Evolutionary conservation across 2,113 vertebrate species (phyloP).

Genomic region (Channa maculata): DNA sequence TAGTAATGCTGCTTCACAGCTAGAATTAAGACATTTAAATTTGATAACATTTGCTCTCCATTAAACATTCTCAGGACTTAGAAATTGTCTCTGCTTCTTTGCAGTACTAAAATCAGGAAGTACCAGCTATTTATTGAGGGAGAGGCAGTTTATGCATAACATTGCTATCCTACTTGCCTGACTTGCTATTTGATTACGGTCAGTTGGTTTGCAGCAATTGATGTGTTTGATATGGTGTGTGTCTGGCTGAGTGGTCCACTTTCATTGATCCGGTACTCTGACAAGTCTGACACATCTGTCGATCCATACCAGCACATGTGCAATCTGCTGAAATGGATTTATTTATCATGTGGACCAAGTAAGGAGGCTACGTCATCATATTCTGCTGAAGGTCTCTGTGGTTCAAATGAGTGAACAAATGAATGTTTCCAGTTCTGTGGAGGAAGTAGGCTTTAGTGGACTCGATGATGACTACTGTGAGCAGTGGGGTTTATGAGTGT

Average conservation of each 20-base stretch:
- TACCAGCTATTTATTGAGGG: no score
- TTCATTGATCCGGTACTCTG: conserved; percentile 11
- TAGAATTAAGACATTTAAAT: background rate
- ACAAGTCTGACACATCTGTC: background rate
- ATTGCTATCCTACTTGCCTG: background rate
- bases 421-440: conserved; percentile 1
- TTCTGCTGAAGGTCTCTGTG: background rate
- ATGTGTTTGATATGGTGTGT: background rate
- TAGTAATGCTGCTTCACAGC: background rate
- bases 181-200: background rate
- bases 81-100: no score
- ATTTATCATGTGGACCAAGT: conserved; percentile 9
- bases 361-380: background rate
- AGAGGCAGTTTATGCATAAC: no score
- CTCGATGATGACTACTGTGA: background rate
- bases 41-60: background rate
- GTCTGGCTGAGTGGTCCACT: background rate
- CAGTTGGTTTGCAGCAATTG: background rate
- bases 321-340: conserved; percentile 18
- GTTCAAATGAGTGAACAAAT: background rate
- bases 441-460: no score
- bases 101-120: no score
- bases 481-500: background rate
- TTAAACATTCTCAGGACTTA: no score
- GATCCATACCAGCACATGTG: background rate